A percentile compares a stretch with the other conserved stretches of the same genome.
Evolutionary conservation across 2,113 vertebrate species (phyloP).

Genomic region (Toxotes jaculatrix): DNA sequence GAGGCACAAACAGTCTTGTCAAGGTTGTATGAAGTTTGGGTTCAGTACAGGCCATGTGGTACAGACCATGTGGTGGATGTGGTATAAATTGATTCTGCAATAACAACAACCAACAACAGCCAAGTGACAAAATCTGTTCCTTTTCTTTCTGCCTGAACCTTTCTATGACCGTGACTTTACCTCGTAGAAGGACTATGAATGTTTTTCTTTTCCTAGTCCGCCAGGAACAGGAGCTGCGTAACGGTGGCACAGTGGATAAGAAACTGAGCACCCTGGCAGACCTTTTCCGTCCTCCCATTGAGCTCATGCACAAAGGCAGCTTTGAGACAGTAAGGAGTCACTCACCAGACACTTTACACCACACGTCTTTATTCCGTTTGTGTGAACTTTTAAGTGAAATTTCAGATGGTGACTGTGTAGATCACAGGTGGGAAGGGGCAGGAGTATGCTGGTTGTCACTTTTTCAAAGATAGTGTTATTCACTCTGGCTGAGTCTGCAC

Average conservation of each 20-base stretch:
- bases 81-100: background rate
- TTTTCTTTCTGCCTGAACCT: background rate
- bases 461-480: background rate
- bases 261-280: constrained; percentile 98
- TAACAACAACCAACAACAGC: background rate
- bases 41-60: background rate
- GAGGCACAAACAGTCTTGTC: background rate
- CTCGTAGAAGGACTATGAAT: constrained; percentile 4
- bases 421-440: constrained; percentile 3
- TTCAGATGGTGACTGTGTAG: constrained; percentile 32
- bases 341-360: constrained; percentile 35
- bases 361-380: constrained; percentile 20
- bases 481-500: background rate
- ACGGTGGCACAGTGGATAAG: constrained; percentile 97
- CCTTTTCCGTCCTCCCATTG: constrained; percentile 97
- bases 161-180: background rate
- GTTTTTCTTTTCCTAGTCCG: constrained; percentile 86
- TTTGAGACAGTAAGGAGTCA: constrained; percentile 94
- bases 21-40: background rate
- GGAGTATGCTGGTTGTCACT: background rate
- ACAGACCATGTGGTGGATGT: background rate
- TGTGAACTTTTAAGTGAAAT: constrained; percentile 47
- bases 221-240: constrained; percentile 97
- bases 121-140: background rate
- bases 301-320: constrained; percentile 99